Evolutionary conservation across 1,140 invertebrate genomes (phyloP).

Genomic region (Habropoda laboriosa): DNA sequence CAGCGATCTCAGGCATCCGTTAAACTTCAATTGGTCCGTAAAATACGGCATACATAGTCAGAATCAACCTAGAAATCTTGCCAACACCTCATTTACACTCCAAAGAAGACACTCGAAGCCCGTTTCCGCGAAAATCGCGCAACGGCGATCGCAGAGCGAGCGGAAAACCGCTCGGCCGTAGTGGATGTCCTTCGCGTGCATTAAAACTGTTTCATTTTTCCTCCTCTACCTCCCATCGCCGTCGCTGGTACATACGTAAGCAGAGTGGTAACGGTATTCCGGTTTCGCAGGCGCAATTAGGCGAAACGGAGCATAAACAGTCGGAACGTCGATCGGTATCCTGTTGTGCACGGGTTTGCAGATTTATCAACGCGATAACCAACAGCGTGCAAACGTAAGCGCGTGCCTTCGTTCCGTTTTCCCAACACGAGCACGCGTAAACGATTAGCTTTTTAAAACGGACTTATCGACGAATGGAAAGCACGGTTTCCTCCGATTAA

Average conservation of each 20-base stretch:
- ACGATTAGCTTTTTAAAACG: not conserved
- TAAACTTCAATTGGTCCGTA: no score
- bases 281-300: conserved; percentile 58
- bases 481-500: not conserved
- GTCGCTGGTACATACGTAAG: not conserved
- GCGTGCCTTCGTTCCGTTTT: not conserved
- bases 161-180: not conserved
- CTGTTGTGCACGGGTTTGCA: not conserved
- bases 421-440: no score
- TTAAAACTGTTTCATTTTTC: conserved; percentile 18
- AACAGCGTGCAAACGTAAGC: not conserved
- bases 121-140: not conserved
- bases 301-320: conserved; percentile 56
- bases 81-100: no score
- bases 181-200: conserved; percentile 26
- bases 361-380: conserved; percentile 13
- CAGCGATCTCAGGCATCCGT: no score
- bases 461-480: not conserved
- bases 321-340: conserved; percentile 24
- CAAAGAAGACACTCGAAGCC: no score
- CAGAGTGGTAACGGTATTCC: conserved; percentile 55
- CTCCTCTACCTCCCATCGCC: not conserved
- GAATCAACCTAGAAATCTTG: no score
- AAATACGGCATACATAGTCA: no score
- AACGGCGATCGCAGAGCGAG: not conserved